Evolutionary conservation across 2,113 vertebrate genomes (phyloP).

Genomic region (Sula dactylatra): DNA sequence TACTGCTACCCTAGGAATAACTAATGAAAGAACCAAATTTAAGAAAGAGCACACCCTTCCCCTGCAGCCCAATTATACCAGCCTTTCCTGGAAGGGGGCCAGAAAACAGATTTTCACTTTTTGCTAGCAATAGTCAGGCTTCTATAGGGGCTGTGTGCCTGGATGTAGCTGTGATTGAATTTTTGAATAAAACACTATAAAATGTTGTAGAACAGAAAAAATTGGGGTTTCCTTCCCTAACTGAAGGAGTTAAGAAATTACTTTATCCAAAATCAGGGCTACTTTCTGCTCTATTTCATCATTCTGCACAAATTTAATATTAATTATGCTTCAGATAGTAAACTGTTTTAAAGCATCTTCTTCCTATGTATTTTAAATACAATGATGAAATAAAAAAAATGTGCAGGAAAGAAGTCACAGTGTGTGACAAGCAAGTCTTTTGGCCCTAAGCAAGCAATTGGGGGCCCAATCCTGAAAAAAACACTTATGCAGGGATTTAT

Average conservation of each 20-base stretch:
- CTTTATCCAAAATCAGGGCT: not conserved
- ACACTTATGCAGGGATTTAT: not conserved
- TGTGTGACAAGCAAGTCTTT: not conserved
- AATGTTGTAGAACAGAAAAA: not conserved
- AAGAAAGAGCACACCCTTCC: not conserved
- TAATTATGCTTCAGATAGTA: not conserved
- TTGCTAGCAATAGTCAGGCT: not conserved
- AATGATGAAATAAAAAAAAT: not conserved
- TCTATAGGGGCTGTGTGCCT: not conserved
- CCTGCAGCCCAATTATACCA: not conserved
- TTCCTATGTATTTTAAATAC: not conserved
- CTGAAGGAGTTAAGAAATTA: not conserved
- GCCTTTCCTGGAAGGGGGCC: not conserved
- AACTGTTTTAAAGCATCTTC: not conserved
- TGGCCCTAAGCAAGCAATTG: not conserved
- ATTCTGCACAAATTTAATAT: not conserved
- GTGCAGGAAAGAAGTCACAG: not conserved
- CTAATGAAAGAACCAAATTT: not conserved
- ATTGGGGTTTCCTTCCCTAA: not conserved
- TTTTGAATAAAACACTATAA: conserved; percentile 5
- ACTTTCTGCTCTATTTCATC: not conserved
- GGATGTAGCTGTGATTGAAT: not conserved
- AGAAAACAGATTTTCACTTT: not conserved
- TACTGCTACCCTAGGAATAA: not conserved
- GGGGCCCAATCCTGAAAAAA: not conserved